Percentiles rank a stretch among this genome's conserved stretches.
Evolutionary conservation across 2,113 vertebrate species (phyloP).

Genomic region (Pteronura brasiliensis): DNA sequence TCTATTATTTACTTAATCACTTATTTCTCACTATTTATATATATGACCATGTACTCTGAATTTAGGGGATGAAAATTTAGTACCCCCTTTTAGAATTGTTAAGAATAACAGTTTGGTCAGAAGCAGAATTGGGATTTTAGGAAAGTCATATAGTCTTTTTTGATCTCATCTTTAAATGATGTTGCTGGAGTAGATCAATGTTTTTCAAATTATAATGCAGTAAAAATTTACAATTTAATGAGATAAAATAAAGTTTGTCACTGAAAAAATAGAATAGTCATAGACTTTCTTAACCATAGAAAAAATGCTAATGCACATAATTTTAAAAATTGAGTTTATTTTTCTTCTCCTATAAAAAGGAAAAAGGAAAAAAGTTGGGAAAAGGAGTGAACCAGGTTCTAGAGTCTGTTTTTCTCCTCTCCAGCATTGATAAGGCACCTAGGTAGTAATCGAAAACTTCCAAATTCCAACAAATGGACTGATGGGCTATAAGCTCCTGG

Average conservation of each 20-base stretch:
- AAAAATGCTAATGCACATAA: not conserved
- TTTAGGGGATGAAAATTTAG: not conserved
- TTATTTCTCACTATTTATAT: not conserved
- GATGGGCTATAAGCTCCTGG: fast-evolving
- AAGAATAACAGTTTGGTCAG: not conserved
- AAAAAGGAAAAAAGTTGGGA: too few species aligned
- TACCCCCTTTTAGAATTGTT: not conserved
- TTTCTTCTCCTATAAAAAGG: not conserved
- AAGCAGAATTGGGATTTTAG: not conserved
- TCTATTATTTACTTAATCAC: not conserved
- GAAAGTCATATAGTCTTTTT: not conserved
- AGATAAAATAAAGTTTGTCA: not conserved
- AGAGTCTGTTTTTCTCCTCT: not conserved
- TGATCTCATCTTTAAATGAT: not conserved
- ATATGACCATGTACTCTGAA: not conserved
- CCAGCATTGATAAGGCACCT: not conserved
- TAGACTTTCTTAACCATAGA: not conserved
- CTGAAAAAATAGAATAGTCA: not conserved
- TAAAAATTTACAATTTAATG: not conserved
- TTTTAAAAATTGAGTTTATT: not conserved
- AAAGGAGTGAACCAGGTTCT: not conserved
- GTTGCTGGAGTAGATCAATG: not conserved
- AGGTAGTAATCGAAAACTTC: not conserved
- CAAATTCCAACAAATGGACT: not conserved
- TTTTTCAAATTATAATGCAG: not conserved